These are phyloP conservation scores for Caradrina kadenii DNA, from an alignment of 2,888 invertebrate genomes.

Conservation along the genomic window DNA sequence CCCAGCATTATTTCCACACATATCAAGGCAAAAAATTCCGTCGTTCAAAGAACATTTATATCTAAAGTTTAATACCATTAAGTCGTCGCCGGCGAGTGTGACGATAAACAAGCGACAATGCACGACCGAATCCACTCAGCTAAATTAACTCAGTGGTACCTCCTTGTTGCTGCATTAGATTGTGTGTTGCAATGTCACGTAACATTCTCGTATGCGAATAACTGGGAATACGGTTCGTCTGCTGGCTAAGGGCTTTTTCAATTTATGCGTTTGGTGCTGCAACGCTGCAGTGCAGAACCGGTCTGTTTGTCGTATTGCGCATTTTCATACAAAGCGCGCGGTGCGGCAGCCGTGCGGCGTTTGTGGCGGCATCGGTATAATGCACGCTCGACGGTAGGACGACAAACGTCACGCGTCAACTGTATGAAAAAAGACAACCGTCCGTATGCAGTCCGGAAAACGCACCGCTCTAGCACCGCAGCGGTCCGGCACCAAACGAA, in stretches of 20 bases:
- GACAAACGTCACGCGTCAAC: too few species aligned
- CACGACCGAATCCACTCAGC: slow-evolving; percentile 88
- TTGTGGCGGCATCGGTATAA: too few species aligned
- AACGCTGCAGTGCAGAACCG: too few species aligned
- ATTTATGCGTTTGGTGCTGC: too few species aligned
- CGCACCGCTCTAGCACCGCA: too few species aligned
- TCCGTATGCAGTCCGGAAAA: too few species aligned
- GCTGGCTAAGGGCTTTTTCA: not conserved
- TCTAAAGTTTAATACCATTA: slow-evolving; percentile 90
- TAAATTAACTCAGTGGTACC: slow-evolving; percentile 87
- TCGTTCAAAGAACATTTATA: slow-evolving; percentile 77
- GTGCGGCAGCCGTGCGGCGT: too few species aligned
- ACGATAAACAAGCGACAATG: slow-evolving; percentile 90
- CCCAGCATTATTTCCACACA: slow-evolving; percentile 14
- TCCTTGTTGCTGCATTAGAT: slow-evolving; percentile 81
- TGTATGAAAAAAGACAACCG: too few species aligned
- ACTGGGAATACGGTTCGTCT: not conserved
- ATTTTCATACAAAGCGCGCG: too few species aligned
- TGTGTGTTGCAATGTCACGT: slow-evolving; percentile 69
- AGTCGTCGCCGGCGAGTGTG: slow-evolving; percentile 74
- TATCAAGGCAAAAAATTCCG: slow-evolving; percentile 54
- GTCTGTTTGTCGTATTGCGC: too few species aligned
- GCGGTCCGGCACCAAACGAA: too few species aligned
- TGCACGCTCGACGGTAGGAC: too few species aligned
- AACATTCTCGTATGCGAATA: slow-evolving; percentile 16